A percentile compares a stretch with the other conserved stretches of the same genome.
These are phyloP conservation scores for Ochlodes sylvanus DNA, from an alignment of 2,888 invertebrate species.

Conservation along the genomic window DNA sequence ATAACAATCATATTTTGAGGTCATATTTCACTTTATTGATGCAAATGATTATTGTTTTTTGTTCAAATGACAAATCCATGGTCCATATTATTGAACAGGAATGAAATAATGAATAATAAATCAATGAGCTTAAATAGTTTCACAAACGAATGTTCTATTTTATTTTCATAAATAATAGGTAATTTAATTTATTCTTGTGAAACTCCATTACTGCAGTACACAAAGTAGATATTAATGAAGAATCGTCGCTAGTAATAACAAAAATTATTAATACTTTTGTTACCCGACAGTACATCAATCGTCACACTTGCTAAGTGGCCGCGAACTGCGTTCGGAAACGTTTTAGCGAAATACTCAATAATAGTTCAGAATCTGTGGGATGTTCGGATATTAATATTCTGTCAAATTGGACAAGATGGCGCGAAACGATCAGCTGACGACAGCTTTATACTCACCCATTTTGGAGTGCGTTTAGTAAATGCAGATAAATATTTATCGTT, in stretches of 20 bases:
- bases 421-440: slow-evolving; percentile 71
- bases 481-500: slow-evolving; percentile 79
- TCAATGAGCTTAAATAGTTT: too few species aligned
- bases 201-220: too few species aligned
- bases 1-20: too few species aligned
- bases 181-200: too few species aligned
- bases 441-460: slow-evolving; percentile 74
- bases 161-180: too few species aligned
- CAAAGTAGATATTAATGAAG: too few species aligned
- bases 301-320: slow-evolving; percentile 65
- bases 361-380: slow-evolving; percentile 45
- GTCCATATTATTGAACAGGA: too few species aligned
- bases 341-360: slow-evolving; percentile 52
- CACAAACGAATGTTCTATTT: too few species aligned
- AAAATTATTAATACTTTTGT: slow-evolving; percentile 48
- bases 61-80: too few species aligned
- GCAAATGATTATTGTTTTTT: too few species aligned
- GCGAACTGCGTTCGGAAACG: slow-evolving; percentile 55
- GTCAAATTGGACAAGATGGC: slow-evolving; percentile 67
- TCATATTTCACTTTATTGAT: too few species aligned
- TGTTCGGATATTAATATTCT: slow-evolving; percentile 58
- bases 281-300: slow-evolving; percentile 64
- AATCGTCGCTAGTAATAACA: not conserved
- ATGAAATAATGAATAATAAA: too few species aligned
- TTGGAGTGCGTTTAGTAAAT: slow-evolving; percentile 81